Conservation (phyloP, 1,140 invertebrate genomes). For the Arion vulgaris region DNA sequence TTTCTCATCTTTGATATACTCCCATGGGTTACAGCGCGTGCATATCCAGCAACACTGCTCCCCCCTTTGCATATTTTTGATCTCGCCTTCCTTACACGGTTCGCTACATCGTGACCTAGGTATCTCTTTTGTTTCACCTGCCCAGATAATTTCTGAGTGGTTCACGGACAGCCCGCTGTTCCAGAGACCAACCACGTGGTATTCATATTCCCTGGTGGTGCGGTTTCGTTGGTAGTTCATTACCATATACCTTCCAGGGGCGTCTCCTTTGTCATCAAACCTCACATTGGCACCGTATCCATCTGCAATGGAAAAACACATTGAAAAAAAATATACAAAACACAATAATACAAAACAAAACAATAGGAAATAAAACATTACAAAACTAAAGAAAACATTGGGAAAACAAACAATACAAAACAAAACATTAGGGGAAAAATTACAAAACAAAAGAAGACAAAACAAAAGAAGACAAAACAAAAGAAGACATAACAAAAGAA, state of each 20-base stretch:
- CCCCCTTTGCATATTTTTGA: slow-evolving; percentile 93
- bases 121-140: slow-evolving; percentile 59
- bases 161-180: slow-evolving; percentile 51
- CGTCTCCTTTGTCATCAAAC: slow-evolving; percentile 74
- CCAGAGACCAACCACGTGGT: slow-evolving; percentile 67
- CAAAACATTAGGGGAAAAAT: background rate
- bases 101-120: slow-evolving; percentile 80
- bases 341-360: background rate
- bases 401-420: background rate
- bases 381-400: too few relatives aligned
- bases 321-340: background rate
- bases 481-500: too few relatives aligned
- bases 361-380: too few relatives aligned
- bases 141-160: slow-evolving; percentile 59
- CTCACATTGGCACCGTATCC: slow-evolving; percentile 62
- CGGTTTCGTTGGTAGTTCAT: slow-evolving; percentile 69
- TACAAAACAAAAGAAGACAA: background rate
- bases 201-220: slow-evolving; percentile 60
- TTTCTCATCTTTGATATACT: slow-evolving; percentile 78
- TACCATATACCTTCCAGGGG: slow-evolving; percentile 73
- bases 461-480: too few relatives aligned
- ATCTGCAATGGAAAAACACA: slow-evolving; percentile 52
- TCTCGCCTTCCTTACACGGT: slow-evolving; percentile 79
- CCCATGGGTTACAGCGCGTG: slow-evolving; percentile 77
- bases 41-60: slow-evolving; percentile 89